Percentiles rank a stretch among this genome's conserved stretches.
phyloP scores from a whole-genome alignment of 1,140 invertebrate genomes.

The Charaxes varanes region DNA sequence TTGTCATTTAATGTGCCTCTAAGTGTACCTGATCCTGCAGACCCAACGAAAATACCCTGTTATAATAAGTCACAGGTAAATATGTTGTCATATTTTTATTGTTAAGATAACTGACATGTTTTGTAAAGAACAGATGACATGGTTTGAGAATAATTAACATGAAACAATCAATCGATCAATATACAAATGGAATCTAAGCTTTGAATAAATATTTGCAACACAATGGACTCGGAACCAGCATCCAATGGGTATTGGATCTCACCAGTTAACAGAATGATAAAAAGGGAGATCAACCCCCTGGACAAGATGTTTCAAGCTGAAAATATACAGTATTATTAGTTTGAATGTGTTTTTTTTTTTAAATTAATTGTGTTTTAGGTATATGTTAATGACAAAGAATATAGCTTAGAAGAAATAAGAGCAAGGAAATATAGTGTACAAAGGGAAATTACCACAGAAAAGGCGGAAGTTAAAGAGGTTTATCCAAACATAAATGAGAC shows the following conservation, averaged over 20 bases:
- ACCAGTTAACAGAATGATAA: too few species aligned
- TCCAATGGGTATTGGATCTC: too few species aligned
- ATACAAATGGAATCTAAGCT: too few species aligned
- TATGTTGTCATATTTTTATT: constrained; percentile 1
- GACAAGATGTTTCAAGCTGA: too few species aligned
- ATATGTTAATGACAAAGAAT: constrained; percentile 77
- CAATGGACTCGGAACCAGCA: too few species aligned
- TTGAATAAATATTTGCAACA: not conserved
- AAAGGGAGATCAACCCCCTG: too few species aligned
- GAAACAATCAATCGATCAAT: too few species aligned
- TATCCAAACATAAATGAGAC: constrained; percentile 54
- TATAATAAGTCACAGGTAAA: constrained; percentile 74
- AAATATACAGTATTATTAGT: too few species aligned
- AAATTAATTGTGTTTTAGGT: constrained; percentile 52
- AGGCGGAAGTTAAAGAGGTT: constrained; percentile 28
- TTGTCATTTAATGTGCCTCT: constrained; percentile 74
- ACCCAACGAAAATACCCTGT: constrained; percentile 75
- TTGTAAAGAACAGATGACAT: too few species aligned
- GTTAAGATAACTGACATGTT: too few species aligned
- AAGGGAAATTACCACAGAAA: constrained; percentile 40
- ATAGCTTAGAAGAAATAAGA: constrained; percentile 80
- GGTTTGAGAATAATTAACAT: too few species aligned
- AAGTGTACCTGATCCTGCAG: constrained; percentile 77
- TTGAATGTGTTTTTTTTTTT: not conserved
- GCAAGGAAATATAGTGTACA: constrained; percentile 66